These are phyloP conservation scores for Lomographa bimaculata DNA, from an alignment of 2,888 invertebrate genomes.

Conservation along the genomic window DNA sequence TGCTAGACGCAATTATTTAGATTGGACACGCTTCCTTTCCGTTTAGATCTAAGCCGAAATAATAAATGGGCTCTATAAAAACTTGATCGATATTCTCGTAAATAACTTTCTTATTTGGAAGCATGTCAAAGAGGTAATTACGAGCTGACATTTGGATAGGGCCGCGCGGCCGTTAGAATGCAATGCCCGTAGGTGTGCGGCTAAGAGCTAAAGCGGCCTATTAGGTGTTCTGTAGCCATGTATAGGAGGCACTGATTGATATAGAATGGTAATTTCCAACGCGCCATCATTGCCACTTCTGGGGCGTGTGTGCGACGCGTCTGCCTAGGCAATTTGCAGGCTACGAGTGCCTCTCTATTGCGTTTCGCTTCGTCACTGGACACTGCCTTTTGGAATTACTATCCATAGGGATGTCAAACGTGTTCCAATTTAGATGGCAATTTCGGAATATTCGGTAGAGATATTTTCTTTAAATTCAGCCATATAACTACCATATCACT, in stretches of 20 bases:
- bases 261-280: conserved; percentile 26
- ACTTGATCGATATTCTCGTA: conserved; percentile 21
- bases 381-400: conserved; percentile 32
- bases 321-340: conserved; percentile 35
- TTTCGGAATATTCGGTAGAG: no score
- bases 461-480: no score
- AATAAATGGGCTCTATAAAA: conserved; percentile 17
- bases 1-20: conserved; percentile 24
- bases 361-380: conserved; percentile 30
- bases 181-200: conserved; percentile 17
- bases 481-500: no score
- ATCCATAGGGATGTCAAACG: conserved; percentile 17
- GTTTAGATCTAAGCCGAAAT: conserved; percentile 12
- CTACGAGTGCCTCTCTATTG: conserved; percentile 30
- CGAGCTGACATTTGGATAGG: conserved; percentile 28
- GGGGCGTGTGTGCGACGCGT: conserved; percentile 30
- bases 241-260: conserved; percentile 35
- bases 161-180: conserved; percentile 27
- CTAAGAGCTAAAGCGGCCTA: conserved; percentile 13
- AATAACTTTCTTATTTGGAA: conserved; percentile 30
- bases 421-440: background rate
- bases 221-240: conserved; percentile 4
- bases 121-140: conserved; percentile 31
- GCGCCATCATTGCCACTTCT: conserved; percentile 26
- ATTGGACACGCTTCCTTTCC: conserved; percentile 27